Conservation (phyloP, 1,140 invertebrate genomes). For the Ceratina australensis region DNA sequence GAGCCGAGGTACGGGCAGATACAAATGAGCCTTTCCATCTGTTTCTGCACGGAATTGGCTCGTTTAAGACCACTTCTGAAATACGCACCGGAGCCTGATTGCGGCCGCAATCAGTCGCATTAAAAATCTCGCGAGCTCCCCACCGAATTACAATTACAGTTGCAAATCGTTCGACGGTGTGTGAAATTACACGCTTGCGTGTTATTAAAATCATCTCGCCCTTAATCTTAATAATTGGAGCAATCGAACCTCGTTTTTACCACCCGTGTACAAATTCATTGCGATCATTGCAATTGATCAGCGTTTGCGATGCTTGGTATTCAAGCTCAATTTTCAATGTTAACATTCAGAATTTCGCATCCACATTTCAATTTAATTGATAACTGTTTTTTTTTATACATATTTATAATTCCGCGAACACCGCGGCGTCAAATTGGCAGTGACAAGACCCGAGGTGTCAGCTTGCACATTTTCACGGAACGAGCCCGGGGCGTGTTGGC, state of each 20-base stretch:
- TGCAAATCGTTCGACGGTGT: background rate
- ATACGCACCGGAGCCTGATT: constrained; percentile 42
- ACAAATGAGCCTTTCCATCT: constrained; percentile 14
- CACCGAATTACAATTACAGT: too few relatives aligned
- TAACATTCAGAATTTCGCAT: too few relatives aligned
- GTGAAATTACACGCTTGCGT: constrained; percentile 25
- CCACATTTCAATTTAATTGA: too few relatives aligned
- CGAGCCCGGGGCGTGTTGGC: too few relatives aligned
- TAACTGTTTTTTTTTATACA: too few relatives aligned
- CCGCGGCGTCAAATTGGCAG: background rate
- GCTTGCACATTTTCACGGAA: background rate
- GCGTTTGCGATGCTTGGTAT: too few relatives aligned
- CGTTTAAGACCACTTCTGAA: constrained; percentile 32
- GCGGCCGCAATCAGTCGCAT: constrained; percentile 41
- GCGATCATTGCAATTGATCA: too few relatives aligned
- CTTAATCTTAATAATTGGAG: background rate
- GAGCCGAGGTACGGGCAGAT: background rate
- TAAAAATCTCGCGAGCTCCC: constrained; percentile 15
- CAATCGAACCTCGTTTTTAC: too few relatives aligned
- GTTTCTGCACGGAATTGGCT: constrained; percentile 39
- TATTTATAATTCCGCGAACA: too few relatives aligned
- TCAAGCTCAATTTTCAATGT: too few relatives aligned
- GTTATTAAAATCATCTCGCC: background rate
- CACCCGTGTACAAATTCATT: too few relatives aligned
- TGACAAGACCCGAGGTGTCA: background rate